A percentile compares a stretch with the other conserved stretches of the same genome.
Evolutionary conservation across 2,113 vertebrate genomes (phyloP).

Genomic region (Bombycilla garrulus): DNA sequence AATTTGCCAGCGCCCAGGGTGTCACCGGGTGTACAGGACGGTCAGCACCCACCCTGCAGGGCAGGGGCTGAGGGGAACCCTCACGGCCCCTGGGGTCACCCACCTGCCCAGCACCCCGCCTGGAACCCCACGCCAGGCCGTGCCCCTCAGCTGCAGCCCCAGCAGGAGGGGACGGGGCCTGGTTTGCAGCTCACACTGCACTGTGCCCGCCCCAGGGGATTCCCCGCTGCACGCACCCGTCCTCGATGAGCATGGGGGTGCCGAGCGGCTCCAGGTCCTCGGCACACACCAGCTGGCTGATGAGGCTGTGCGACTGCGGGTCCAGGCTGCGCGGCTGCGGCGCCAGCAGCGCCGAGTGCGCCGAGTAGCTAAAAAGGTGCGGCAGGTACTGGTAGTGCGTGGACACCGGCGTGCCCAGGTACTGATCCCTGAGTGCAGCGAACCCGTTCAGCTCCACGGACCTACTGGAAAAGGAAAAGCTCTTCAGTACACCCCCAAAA

Average conservation of each 20-base stretch:
- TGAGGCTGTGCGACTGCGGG: slow-evolving; percentile 90
- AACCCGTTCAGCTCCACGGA: slow-evolving; percentile 94
- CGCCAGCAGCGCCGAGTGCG: slow-evolving; percentile 87
- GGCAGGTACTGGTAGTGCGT: slow-evolving; percentile 94
- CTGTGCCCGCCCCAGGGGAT: neutral
- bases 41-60: fast-evolving
- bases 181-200: neutral
- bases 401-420: slow-evolving; percentile 89
- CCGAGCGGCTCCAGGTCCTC: slow-evolving; percentile 90
- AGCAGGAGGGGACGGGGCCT: fast-evolving
- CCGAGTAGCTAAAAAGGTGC: slow-evolving; percentile 91
- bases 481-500: neutral
- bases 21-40: fast-evolving
- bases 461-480: slow-evolving; percentile 76
- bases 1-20: neutral
- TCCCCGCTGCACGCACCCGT: slow-evolving; percentile 79
- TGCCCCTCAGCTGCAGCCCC: neutral
- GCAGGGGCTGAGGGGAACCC: neutral
- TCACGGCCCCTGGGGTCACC: neutral
- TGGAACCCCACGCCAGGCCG: fast-evolving
- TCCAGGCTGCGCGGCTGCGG: slow-evolving; percentile 88
- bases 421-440: slow-evolving; percentile 91
- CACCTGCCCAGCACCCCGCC: fast-evolving
- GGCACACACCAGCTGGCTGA: slow-evolving; percentile 90
- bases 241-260: slow-evolving; percentile 97